Base-by-base conservation (phyloP, 2,888 invertebrate genomes). In the Lochmaea capreae region DNA sequence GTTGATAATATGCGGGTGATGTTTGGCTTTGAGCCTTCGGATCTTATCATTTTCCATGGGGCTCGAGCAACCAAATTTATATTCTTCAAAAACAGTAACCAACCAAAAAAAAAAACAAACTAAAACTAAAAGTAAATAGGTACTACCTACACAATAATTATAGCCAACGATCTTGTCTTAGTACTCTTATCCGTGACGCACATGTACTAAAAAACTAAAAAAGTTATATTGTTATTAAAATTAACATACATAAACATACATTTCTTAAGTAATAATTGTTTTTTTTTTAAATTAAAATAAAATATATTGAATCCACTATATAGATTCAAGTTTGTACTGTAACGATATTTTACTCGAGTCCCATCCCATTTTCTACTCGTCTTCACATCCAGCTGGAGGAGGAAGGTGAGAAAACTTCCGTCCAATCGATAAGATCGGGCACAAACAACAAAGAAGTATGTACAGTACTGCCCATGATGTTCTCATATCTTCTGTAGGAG, bases 1-100 rank as follows among this genome's bases (percentile, higher is more conserved):
- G 14, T 46, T 59, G 39, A 42, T n/a, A n/a, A n/a, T 63, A 63
- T 78, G 80, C 77, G 78, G 78, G 82, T 83, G 83, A 83, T 83
- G 83, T 59, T 58, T 54, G 62, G 18, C 62, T 22, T 63, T 42
- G 12, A 63, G 43, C 62, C 43, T 63, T 63, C 46, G 39, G 62
- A 42, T 12, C 42, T 42, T n/a, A 49, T 49, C 8, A n/a, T 49
- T n/a, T 54, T 18, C 18, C 18, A 54, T 10, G 54, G 54, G 54
- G 54, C 54, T 54, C 54, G 54, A 54, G 54, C 16, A 10, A 54
- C 54, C 54, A 54, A 54, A 54, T 18, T 54, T 54, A 46, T 46
- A 12, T 14, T 46, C 14, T 46, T 12, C 11, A 14, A 46, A 46
- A 46, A 46, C 0, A 46, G 46, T 46, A 14, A 12, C 12, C 43